A percentile compares a stretch with the other conserved stretches of the same genome.
Evolutionary conservation across 2,888 invertebrate genomes (phyloP).

Genomic region (Lepidocyrtinus sp.): DNA sequence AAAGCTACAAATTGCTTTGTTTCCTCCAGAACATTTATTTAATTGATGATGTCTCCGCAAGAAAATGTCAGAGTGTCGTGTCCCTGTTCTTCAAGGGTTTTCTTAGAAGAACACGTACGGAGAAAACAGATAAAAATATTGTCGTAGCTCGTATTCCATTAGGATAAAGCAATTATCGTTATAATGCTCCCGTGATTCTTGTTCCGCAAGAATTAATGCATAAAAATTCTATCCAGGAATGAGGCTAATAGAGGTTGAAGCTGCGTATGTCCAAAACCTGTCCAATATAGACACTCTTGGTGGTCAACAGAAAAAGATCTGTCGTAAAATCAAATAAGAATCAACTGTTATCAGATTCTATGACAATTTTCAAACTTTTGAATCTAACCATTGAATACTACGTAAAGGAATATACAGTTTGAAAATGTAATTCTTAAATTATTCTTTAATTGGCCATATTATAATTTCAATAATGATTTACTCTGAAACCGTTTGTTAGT

Average conservation of each 20-base stretch:
- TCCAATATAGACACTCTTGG: constrained; percentile 45
- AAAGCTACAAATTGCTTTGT: constrained; percentile 14
- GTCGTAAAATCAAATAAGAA: constrained; percentile 16
- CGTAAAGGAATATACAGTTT: constrained; percentile 3
- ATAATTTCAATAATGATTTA: too few species aligned
- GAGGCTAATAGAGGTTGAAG: not conserved
- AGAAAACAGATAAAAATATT: constrained; percentile 13
- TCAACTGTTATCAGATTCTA: constrained; percentile 20
- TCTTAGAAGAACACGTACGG: not conserved
- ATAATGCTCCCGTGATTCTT: constrained; percentile 27
- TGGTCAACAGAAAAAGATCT: constrained; percentile 30
- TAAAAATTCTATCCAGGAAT: not conserved
- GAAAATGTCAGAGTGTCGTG: constrained; percentile 33
- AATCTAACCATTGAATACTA: not conserved
- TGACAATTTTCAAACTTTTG: constrained; percentile 2
- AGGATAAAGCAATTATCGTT: constrained; percentile 55
- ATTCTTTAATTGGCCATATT: too few species aligned
- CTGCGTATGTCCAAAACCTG: constrained; percentile 22
- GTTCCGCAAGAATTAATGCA: not conserved
- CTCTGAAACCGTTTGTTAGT: too few species aligned
- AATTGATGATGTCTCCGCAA: constrained; percentile 19
- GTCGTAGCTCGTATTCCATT: constrained; percentile 32
- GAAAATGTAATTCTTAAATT: not conserved
- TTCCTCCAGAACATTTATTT: not conserved
- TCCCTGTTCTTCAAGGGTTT: not conserved